Evolutionary conservation across 1,140 invertebrate species (phyloP), one percentile per base, ranked within the genome.

Genomic region (Solenopsis fugax): DNA sequence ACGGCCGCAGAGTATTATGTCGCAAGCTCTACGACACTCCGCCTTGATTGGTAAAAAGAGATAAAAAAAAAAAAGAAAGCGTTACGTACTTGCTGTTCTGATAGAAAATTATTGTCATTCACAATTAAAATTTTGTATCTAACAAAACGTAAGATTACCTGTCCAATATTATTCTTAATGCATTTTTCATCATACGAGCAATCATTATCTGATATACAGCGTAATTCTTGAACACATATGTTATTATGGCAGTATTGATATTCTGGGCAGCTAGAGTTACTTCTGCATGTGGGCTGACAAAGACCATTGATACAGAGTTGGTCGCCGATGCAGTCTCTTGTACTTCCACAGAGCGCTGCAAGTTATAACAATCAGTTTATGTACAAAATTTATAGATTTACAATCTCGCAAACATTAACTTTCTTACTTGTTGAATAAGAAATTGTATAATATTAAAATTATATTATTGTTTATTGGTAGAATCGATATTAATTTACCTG

Each of bases 191-290:
- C 96, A 56, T 95, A 93, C 2, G 93, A 95, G 92, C 98, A 98
- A 80, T 98, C 97, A 1, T 96, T 93, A 90, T 98, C 96, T 1
- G 95, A 94, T 54, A 95, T 95, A 91, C 98, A 98, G 87, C 97
- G 96, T 7, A 97, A 93, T 95, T 98, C 97, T 95, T 98, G 97
- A 24, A 96, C 97, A 91, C 98, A 98, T 82, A 98, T 97, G 90
- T 96, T 97, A 90, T 98, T 98, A 71, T 96, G 96, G 91, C 98
- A 98, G 89, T 96, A 97, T 93, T 98, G 98, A 90, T 97, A 97
- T 65, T 98, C 96, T 0, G 98, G 97, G 93, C 98, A 98, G 2
- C 97, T 97, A 0, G 96, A 94, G 91, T 98, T 98, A 0, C 96
- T 95, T 87, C 97, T 96, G 91, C 98, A 98, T 3, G 97, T 97